Evolutionary conservation across 2,888 invertebrate genomes (phyloP), one percentile per base, ranked within the genome.

Genomic region (Agapostemon virescens): DNA sequence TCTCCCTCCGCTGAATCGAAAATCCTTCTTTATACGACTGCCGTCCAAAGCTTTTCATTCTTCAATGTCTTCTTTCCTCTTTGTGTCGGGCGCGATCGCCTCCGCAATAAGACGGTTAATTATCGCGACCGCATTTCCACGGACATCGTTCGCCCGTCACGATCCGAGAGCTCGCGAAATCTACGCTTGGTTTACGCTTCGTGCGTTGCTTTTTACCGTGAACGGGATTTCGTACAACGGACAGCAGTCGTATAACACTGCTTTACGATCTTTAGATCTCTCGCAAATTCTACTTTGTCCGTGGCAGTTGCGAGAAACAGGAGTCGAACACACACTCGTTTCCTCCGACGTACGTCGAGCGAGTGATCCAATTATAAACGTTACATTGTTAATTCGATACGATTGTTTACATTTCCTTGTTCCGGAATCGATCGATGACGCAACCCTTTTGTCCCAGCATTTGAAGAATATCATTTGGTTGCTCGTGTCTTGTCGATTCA

Each of bases 21-120:
- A 77, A 85, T 86, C 76, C 79, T 85, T 81, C 83, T 85, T 79
- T 77, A 79, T 69, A 77, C 74, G 81, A 77, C 45, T 66, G 69
- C 77, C 40, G 52, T 49, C 30, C 68, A 73, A n/a, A 81, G 70
- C 82, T 86, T 82, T 82, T 79, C 73, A 76, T 86, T 77, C 71
- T 45, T 77, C 77, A 71, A 74, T 23, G 84, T 82, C 74, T 83
- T 70, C 83, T 75, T 75, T 33, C 55, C 52, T 74, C 71, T 69
- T 72, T 52, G 64, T 55, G 33, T 23, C 36, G 42, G 30, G 23
- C 38, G 13, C 33, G 9, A 63, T 38, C 52, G 61, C 45, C 63
- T 42, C 33, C 55, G 64, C 58, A 81, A 61, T 69, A 81, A 81
- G 40, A 58, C 74, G 80, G 81, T 80, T 80, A 80, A 80, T 80